These are phyloP conservation scores for Zosterops pallidus DNA, from an alignment of 2,113 vertebrate species.

Conservation along the genomic window DNA sequence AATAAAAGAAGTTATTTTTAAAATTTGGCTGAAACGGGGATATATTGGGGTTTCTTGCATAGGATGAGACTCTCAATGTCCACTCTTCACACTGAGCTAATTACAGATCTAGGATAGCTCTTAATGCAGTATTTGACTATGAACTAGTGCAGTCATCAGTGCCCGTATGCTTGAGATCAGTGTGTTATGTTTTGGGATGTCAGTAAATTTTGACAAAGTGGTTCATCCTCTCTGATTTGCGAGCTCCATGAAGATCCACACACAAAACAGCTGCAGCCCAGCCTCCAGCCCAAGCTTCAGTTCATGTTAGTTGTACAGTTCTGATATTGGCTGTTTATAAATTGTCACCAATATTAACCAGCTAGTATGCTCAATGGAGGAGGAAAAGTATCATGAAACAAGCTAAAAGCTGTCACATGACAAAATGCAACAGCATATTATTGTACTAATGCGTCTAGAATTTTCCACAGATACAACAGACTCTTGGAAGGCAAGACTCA, in stretches of 20 bases:
- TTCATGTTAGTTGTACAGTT: background rate
- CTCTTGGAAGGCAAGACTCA: background rate
- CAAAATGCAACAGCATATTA: background rate
- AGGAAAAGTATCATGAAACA: background rate
- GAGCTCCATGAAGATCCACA: rapidly evolving
- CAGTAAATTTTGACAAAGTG: background rate
- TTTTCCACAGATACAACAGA: background rate
- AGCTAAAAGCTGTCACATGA: background rate
- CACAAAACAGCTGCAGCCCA: background rate
- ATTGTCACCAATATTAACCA: background rate
- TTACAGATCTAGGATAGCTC: background rate
- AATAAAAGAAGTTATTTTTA: background rate
- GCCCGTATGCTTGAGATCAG: background rate
- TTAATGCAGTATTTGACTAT: background rate
- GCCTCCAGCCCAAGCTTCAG: background rate
- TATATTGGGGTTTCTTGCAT: background rate
- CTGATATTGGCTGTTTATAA: background rate
- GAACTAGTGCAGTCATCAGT: background rate
- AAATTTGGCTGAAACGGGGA: background rate
- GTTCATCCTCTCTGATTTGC: background rate
- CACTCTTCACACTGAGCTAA: background rate
- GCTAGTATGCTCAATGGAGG: background rate
- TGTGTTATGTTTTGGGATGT: background rate
- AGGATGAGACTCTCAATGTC: background rate
- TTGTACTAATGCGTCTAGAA: background rate